Base-by-base conservation (phyloP, 2,888 invertebrate species). In the Pristionchus fissidentatus region DNA sequence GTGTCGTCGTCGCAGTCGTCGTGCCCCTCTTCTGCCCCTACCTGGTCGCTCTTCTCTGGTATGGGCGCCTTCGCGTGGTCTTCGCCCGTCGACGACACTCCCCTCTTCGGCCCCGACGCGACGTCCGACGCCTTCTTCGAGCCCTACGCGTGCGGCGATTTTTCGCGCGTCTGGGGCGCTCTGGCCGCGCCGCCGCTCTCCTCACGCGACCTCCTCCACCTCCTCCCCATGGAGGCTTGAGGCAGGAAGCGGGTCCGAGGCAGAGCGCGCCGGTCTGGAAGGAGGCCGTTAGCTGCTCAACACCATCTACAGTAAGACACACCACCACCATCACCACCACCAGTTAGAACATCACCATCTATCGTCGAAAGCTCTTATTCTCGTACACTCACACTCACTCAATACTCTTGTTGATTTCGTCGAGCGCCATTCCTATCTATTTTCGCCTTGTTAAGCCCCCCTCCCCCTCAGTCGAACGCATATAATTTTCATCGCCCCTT, bases 151-250 rank as follows among this genome's bases (percentile, higher is more conserved):
- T 75, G 75, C 15, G 46, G 46, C n/a, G 66, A 66, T n/a, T 66
- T 66, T 41, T 66, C 66, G 22, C 66, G 66, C n/a, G 66, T 38
- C 22, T 66, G 66, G 66, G 78, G 35, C 7, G 80, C 41, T 41
- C 60, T 77, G 26, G 19, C 46, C 29, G 26, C 43, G 41, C 19
- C 60, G 55, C 66, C 43, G 46, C 66, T 82, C 52, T 82, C 82
- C 35, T 29, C 82, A n/a, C 82, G 70, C 32, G 82, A 82, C 38
- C 3, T 82, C 70, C 46, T 82, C 52, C 66, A 66, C 38, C 82
- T 82, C 35, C 35, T 82, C 52, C 70, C 82, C 70, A 82, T 82
- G 26, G 57, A 82, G 35, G 82, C 82, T 13, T 82, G 52, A 55
- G 35, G 13, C 22, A 52, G 49, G 38, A 29, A 22, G 38, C 41